Base-by-base conservation (phyloP, 2,888 invertebrate species). In the Zeuzera pyrina region DNA sequence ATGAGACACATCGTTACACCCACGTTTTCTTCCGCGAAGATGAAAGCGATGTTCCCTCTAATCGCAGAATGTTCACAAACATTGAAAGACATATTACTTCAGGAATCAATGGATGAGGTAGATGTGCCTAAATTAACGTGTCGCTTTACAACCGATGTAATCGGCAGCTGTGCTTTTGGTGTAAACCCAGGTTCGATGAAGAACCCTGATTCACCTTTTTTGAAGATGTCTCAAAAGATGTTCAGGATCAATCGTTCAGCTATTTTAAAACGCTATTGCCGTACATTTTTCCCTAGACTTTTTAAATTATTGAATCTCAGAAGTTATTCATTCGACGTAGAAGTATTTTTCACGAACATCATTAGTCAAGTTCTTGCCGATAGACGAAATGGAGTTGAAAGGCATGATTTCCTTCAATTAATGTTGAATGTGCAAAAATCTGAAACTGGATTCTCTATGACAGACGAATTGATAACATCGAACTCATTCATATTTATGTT, bases 401-500 rank as follows among this genome's bases (percentile, higher is more conserved):
- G 83, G 35, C 57, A 70, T 33, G 83, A 83, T 49, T 81, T 83
- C 38, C 66, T 83, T 8, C 83, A 83, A 41, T 52, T 79, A n/a
- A 76, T 83, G 79, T 56, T 83, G 38, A 79, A 81, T 35, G 73
- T 74, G 27, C 81, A 83, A 48, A 67, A 67, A 39, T 59, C 59
- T 3, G 67, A 72, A 39, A 58, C 47, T 6, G 58, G 47, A 32
- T 73, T 81, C 44, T 41, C 46, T 26, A 83, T 83, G 77, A 77
- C 81, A 5, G 81, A 83, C 53, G 71, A 66, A 36, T 58, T 83
- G 43, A 83, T 83, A 57, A 81, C 71, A 21, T 83, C 83, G 8
- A 83, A 81, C 53, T 83, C 83, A 30, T 83, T 83, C 49, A 83
- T 83, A 67, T 83, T 83, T 44, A 77, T 83, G 77, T 38, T 83